Evolutionary conservation across 2,888 invertebrate genomes (phyloP).

Genomic region (Stomorhina lunata): DNA sequence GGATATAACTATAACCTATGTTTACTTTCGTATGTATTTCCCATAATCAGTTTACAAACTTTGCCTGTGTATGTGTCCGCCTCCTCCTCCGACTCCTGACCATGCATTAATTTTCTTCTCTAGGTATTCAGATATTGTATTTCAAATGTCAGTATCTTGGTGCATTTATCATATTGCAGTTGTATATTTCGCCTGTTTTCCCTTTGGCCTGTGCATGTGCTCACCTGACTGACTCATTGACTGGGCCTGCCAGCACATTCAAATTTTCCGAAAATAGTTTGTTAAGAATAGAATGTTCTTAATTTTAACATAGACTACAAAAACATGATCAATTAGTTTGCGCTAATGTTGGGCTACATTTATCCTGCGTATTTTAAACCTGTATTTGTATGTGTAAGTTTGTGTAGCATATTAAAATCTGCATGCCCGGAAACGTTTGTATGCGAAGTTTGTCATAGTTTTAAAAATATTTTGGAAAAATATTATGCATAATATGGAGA

Average conservation of each 20-base stretch:
- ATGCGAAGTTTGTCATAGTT: not conserved
- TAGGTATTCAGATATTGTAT: not conserved
- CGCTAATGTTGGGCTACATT: slow-evolving; percentile 15
- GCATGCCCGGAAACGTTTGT: not conserved
- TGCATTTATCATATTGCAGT: not conserved
- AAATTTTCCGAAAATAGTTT: not conserved
- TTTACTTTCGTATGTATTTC: not conserved
- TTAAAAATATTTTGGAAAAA: not conserved
- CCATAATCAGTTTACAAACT: not conserved
- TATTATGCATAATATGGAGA: slow-evolving; percentile 6
- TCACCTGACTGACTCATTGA: not conserved
- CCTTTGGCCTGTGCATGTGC: not conserved
- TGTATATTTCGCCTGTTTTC: not conserved
- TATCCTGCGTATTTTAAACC: not conserved
- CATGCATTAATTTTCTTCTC: not conserved
- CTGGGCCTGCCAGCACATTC: slow-evolving; percentile 1
- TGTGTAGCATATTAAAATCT: not conserved
- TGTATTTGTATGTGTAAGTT: not conserved
- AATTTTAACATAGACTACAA: not conserved
- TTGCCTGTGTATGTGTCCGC: not conserved
- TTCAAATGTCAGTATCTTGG: not conserved
- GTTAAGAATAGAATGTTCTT: not conserved
- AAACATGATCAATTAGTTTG: slow-evolving; percentile 51
- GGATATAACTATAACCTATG: not conserved
- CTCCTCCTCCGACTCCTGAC: not conserved